A percentile compares a stretch with the other conserved stretches of the same genome.
Evolutionary conservation across 2,888 invertebrate species (phyloP).

Genomic region (Cylindroiulus punctatus): DNA sequence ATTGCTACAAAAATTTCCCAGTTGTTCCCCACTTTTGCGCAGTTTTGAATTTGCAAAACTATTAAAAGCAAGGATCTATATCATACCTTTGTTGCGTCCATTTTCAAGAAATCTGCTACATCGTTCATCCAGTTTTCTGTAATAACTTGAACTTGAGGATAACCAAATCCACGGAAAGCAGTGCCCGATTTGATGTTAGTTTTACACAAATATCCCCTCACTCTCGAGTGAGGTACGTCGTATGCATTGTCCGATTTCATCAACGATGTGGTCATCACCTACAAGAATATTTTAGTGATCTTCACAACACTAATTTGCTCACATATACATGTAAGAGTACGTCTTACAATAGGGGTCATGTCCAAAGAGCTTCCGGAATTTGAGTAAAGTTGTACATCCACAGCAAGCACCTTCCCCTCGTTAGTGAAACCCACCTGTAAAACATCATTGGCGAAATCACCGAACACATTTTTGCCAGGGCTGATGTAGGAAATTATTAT

Average conservation of each 20-base stretch:
- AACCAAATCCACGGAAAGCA: conserved; percentile 92
- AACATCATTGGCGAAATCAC: neutral
- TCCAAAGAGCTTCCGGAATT: conserved; percentile 88
- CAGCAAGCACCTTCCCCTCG: conserved; percentile 79
- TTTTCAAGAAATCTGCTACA: conserved; percentile 76
- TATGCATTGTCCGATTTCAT: conserved; percentile 84
- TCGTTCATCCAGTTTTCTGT: conserved; percentile 82
- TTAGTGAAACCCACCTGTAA: conserved; percentile 73
- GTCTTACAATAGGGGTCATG: conserved; percentile 71
- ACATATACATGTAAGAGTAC: neutral
- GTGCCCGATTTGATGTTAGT: conserved; percentile 93
- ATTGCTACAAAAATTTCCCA: no score
- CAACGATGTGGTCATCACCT: conserved; percentile 56
- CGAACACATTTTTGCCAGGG: neutral
- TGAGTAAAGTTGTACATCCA: conserved; percentile 77
- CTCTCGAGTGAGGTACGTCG: conserved; percentile 77
- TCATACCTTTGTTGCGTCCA: conserved; percentile 75
- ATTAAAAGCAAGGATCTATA: no score
- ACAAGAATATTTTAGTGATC: conserved; percentile 65
- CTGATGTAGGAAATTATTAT: neutral
- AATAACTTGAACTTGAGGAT: conserved; percentile 90
- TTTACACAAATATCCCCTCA: conserved; percentile 75
- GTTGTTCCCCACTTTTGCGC: no score
- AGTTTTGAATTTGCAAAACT: no score
- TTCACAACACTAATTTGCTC: neutral